phyloP scores from a whole-genome alignment of 2,797 vertebrate species.

The Brotula barbata region DNA sequence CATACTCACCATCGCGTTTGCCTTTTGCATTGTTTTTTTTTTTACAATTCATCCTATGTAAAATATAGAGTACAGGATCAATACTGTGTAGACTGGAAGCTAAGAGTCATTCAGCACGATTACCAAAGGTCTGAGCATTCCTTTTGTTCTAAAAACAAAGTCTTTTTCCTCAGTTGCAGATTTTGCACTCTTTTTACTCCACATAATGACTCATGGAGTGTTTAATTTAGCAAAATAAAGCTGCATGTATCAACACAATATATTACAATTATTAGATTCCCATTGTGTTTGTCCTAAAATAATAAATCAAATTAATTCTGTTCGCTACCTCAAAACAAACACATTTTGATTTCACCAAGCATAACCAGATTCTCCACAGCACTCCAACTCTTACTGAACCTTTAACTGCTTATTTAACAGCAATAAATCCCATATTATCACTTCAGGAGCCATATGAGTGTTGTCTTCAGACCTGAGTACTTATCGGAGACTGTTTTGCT shows the following conservation, averaged over 20 bases:
- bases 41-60: conserved; percentile 16
- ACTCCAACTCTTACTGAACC: conserved; percentile 8
- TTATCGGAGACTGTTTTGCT: conserved; percentile 33
- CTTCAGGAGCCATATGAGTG: conserved; percentile 33
- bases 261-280: conserved; percentile 11
- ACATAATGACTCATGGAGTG: conserved; percentile 4
- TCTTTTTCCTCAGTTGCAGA: conserved; percentile 2
- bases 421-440: conserved; percentile 49
- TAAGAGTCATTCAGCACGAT: conserved; percentile 16
- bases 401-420: conserved; percentile 40
- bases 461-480: background rate
- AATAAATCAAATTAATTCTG: conserved; percentile 24
- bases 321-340: conserved; percentile 66
- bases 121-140: conserved; percentile 53
- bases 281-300: conserved; percentile 21
- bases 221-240: conserved; percentile 42
- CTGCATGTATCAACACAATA: conserved; percentile 30
- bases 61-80: conserved; percentile 38
- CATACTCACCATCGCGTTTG: conserved; percentile 17
- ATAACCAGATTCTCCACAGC: conserved; percentile 2
- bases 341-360: conserved; percentile 17
- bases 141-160: conserved; percentile 23
- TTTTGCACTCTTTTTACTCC: conserved; percentile 24
- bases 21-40: conserved; percentile 14
- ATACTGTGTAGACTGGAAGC: conserved; percentile 18